Conservation (phyloP, 2,113 vertebrate genomes). For the Hipposideros armiger region DNA sequence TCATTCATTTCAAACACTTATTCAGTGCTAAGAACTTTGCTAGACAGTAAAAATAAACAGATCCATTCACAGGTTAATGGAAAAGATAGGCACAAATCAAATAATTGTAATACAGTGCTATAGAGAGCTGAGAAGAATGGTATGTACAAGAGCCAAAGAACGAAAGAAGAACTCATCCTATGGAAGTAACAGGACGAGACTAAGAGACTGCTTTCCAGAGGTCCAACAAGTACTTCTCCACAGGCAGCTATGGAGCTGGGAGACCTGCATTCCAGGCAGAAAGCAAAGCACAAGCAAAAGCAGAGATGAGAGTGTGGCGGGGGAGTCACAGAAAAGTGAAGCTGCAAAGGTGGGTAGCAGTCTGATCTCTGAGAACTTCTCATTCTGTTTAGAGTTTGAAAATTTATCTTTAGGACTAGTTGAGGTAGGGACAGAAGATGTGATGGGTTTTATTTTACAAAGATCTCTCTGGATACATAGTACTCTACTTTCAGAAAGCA, state of each 20-base stretch:
- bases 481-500: neutral
- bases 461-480: neutral
- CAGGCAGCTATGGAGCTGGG: neutral
- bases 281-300: neutral
- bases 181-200: neutral
- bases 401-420: neutral
- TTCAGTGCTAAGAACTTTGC: neutral
- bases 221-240: neutral
- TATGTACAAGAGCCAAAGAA: neutral
- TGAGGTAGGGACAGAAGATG: neutral
- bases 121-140: neutral
- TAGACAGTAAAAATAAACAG: constrained; percentile 31
- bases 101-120: neutral
- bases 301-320: neutral
- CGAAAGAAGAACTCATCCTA: neutral
- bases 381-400: neutral
- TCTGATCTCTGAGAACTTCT: neutral
- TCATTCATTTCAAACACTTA: constrained; percentile 20
- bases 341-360: neutral
- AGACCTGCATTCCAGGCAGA: neutral
- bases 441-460: constrained; percentile 30
- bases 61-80: neutral
- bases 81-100: neutral
- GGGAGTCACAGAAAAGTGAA: neutral
- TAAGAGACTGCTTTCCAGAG: neutral